Conservation (phyloP, 2,888 invertebrate species). For the Xestia c-nigrum region DNA sequence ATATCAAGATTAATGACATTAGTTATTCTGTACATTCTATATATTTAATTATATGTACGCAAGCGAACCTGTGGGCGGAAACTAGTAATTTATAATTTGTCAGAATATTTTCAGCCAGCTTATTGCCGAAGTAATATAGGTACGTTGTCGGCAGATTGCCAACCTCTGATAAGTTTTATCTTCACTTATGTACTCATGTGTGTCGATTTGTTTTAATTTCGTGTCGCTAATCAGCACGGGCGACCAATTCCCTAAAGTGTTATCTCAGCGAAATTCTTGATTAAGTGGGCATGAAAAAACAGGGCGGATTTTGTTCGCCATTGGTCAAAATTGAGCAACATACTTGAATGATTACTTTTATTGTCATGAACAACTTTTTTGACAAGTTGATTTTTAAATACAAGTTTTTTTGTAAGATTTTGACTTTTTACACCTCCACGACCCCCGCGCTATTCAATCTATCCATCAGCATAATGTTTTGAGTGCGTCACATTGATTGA, state of each 20-base stretch:
- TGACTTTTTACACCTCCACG: too few relatives aligned
- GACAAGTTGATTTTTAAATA: too few relatives aligned
- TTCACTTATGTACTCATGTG: constrained; percentile 25
- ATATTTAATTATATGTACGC: not conserved
- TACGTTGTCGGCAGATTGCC: constrained; percentile 41
- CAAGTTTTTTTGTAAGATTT: too few relatives aligned
- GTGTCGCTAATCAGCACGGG: constrained; percentile 41
- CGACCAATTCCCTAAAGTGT: constrained; percentile 15
- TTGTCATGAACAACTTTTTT: too few relatives aligned
- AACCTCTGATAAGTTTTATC: constrained; percentile 54
- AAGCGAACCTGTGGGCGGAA: not conserved
- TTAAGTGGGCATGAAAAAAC: constrained; percentile 29
- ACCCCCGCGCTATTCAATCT: too few relatives aligned
- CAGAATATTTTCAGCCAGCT: constrained; percentile 16
- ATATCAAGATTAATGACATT: too few relatives aligned
- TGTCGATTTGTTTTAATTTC: constrained; percentile 50
- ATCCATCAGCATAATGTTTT: too few relatives aligned
- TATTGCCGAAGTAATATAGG: constrained; percentile 33
- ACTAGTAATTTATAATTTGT: constrained; percentile 4
- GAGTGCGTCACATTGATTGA: too few relatives aligned
- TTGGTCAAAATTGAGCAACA: not conserved
- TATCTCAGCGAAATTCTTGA: constrained; percentile 24
- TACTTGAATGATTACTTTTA: not conserved
- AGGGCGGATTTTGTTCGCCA: not conserved
- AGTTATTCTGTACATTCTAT: too few relatives aligned